These are phyloP conservation scores for Anoplophora glabripennis DNA, from an alignment of 1,140 invertebrate species.

Conservation along the genomic window DNA sequence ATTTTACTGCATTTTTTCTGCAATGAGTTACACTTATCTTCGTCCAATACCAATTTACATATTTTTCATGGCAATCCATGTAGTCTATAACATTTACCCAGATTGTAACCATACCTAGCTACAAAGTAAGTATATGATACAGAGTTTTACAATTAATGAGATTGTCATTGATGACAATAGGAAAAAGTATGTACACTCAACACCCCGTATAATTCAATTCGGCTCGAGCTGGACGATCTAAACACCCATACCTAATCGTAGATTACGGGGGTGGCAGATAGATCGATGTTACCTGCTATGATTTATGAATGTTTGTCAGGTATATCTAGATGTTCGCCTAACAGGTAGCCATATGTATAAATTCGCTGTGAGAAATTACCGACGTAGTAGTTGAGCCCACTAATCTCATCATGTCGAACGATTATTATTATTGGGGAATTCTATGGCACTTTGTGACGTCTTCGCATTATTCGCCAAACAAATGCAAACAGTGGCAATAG, in stretches of 20 bases:
- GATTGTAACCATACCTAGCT: too few relatives aligned
- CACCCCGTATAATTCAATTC: slow-evolving; percentile 15
- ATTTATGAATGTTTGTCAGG: slow-evolving; percentile 27
- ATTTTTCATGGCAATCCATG: too few relatives aligned
- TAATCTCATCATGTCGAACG: slow-evolving; percentile 5
- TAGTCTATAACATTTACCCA: too few relatives aligned
- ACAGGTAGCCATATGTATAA: slow-evolving; percentile 19
- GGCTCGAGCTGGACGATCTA: slow-evolving; percentile 21
- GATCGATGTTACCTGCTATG: slow-evolving; percentile 35
- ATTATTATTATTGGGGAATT: slow-evolving; percentile 13
- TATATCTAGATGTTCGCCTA: slow-evolving; percentile 12
- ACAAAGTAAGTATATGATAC: too few relatives aligned
- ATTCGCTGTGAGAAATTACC: slow-evolving; percentile 2
- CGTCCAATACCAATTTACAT: too few relatives aligned
- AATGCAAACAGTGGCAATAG: too few relatives aligned
- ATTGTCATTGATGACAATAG: too few relatives aligned
- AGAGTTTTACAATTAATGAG: too few relatives aligned
- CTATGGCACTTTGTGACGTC: too few relatives aligned
- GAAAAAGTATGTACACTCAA: slow-evolving; percentile 16
- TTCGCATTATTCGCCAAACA: too few relatives aligned
- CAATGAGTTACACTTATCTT: too few relatives aligned
- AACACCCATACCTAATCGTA: slow-evolving; percentile 34
- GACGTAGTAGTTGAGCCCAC: slow-evolving; percentile 8
- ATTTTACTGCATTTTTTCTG: too few relatives aligned
- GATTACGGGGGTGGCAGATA: slow-evolving; percentile 34